Evolutionary conservation across 2,888 invertebrate species (phyloP), one percentile per base, ranked within the genome.

Genomic region (Acronicta alni): DNA sequence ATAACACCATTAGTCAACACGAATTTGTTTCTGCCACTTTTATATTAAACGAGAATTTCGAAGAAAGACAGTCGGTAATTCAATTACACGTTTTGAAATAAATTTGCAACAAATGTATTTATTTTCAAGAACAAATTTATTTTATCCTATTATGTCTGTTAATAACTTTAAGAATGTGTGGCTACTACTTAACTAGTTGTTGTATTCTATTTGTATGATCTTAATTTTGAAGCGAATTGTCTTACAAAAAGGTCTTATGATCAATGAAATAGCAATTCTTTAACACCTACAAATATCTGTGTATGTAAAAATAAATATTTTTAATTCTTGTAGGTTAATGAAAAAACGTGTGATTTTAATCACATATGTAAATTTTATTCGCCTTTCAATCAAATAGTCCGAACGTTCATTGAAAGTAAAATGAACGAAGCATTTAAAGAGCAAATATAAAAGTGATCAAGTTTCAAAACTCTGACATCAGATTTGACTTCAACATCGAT

Each of bases 1-100:
- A 84, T 85, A 83, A 82, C 76, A 68, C 74, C 75, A 85, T 85
- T 83, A 82, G 77, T 85, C 84, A 85, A 72, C 76, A 75, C 79
- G 70, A 81, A 82, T 84, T 83, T 80, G 72, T 78, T 73, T 72
- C 76, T 69, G 59, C 69, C 67, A 77, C 71, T 75, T 79, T 75
- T 79, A 80, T 82, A 75, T 76, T 57, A 63, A 63, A 75, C 35
- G 59, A 69, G 66, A 64, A 75, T 63, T 77, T 75, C 47, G 58
- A 67, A 68, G 65, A 73, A 65, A 55, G 67, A 68, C 56, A 60
- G 56, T 75, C 57, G 45, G 56, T 66, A 80, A 82, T 80, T 80
- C 53, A 67, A 81, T 82, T 77, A 61, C 32, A 54, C 43, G 20
- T 16, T 20, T 15, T 54, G 43, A 53, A 49, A 62, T 59, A 70